A percentile compares a stretch with the other conserved stretches of the same genome.
Evolutionary conservation across 2,888 invertebrate genomes (phyloP).

Genomic region (Tenthredo scrophulariae): DNA sequence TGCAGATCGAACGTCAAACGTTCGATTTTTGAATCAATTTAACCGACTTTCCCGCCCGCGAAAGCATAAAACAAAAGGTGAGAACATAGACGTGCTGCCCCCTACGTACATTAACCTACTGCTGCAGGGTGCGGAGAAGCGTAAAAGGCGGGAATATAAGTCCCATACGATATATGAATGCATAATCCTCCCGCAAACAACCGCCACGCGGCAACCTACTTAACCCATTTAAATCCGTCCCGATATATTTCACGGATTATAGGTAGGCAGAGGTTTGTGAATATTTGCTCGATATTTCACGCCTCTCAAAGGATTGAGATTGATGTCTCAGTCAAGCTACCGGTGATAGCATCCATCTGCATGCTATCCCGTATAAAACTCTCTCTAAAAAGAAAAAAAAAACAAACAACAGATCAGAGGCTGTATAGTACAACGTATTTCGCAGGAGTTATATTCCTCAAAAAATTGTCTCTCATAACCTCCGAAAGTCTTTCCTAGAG

Average conservation of each 20-base stretch:
- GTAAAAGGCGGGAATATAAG: constrained; percentile 5
- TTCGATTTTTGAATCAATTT: not conserved
- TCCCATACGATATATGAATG: constrained; percentile 68
- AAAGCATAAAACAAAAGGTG: not conserved
- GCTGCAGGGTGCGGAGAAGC: not conserved
- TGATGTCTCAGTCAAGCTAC: constrained; percentile 23
- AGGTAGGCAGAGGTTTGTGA: constrained; percentile 54
- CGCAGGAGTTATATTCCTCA: too few relatives aligned
- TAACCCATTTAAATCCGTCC: constrained; percentile 70
- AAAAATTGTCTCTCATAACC: too few relatives aligned
- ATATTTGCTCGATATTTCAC: constrained; percentile 69
- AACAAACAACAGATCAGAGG: too few relatives aligned
- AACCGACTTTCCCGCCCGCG: not conserved
- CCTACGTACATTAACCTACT: not conserved
- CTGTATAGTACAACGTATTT: too few relatives aligned
- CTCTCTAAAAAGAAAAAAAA: too few relatives aligned
- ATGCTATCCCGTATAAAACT: not conserved
- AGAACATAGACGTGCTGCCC: not conserved
- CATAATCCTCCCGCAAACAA: constrained; percentile 76
- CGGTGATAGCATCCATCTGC: constrained; percentile 1
- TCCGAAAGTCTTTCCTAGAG: not conserved
- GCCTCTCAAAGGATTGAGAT: constrained; percentile 57
- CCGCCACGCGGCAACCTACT: constrained; percentile 70
- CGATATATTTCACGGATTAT: constrained; percentile 78
- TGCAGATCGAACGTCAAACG: not conserved